These are phyloP conservation scores for Rhinopomastus cyanomelas DNA, from an alignment of 2,113 vertebrate genomes.

Conservation along the genomic window DNA sequence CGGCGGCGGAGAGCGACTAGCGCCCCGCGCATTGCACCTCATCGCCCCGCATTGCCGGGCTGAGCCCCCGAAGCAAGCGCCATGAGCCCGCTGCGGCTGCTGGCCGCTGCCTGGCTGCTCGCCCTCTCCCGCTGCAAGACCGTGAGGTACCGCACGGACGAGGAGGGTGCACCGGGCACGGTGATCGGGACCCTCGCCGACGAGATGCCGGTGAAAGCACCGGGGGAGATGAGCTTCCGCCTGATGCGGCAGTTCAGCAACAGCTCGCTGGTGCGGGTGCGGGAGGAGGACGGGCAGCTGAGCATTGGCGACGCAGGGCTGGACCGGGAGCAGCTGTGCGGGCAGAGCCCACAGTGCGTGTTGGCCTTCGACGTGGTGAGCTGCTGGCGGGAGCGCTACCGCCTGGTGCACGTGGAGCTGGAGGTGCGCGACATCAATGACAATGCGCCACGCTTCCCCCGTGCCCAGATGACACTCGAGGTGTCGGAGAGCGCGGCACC, in stretches of 20 bases:
- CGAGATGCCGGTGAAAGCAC: constrained; percentile 86
- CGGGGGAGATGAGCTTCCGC: constrained; percentile 87
- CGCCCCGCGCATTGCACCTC: accelerated
- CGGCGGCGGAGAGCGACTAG: accelerated
- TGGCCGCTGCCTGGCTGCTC: constrained; percentile 74
- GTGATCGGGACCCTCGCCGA: constrained; percentile 93
- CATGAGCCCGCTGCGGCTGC: constrained; percentile 64
- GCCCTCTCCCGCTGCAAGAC: constrained; percentile 79
- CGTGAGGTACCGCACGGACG: constrained; percentile 87
- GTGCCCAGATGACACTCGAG: constrained; percentile 82
- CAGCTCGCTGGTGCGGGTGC: constrained; percentile 87
- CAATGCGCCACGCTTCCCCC: constrained; percentile 90
- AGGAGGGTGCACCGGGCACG: constrained; percentile 88
- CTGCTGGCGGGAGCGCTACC: constrained; percentile 90
- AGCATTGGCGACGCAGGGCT: constrained; percentile 86
- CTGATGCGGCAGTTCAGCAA: constrained; percentile 93
- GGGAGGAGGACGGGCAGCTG: constrained; percentile 91
- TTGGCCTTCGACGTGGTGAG: constrained; percentile 94
- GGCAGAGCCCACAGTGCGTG: constrained; percentile 83
- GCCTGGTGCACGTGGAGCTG: constrained; percentile 92
- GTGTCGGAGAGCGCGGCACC: constrained; percentile 87
- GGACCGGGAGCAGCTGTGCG: constrained; percentile 90
- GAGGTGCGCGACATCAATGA: constrained; percentile 94
- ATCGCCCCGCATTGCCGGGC: neutral
- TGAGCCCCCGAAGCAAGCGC: neutral